Evolutionary conservation across 2,113 vertebrate genomes (phyloP), one percentile per base, ranked within the genome.

Genomic region (Clupea harengus): DNA sequence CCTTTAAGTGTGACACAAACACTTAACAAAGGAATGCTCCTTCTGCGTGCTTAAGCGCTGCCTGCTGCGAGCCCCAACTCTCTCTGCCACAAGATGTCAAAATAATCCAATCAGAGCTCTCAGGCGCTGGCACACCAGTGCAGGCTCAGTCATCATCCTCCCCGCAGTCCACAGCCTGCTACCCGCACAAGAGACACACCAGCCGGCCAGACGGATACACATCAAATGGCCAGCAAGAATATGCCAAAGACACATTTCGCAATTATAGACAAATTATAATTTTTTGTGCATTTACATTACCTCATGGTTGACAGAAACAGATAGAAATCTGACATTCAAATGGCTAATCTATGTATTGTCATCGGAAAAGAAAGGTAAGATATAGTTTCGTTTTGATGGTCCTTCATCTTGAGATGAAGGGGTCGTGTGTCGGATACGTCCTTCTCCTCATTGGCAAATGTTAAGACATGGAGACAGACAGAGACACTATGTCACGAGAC

Each of bases 1-100:
- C 93, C 93, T 91, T 91, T 92, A 93, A 92, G 93, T 94, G 91
- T 92, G 93, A 94, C 92, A 92, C 89, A 91, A 92, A 90, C 88
- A 88, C 91, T 93, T 92, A 89, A 91, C 91, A 91, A 88, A 91
- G 92, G 92, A 94, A 94, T 93, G 91, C 89, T 85, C 88, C 91
- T 89, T 88, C 25, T 45, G 88, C 83, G 88, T 89, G 83, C 86
- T 86, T 84, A 92, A 87, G 44, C 13, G n/a, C 87, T 2, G 83
- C 91, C 92, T 82, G 87, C 91, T 92, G 93, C 81, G 93, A 91
- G 81, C 86, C 89, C 89, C 91, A 82, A 78, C 84, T 92, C 88
- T 91, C 54, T 88, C 90, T 93, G 92, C 92, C 92, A 91, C 88
- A 87, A 91, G 83, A 91, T 85, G 91, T 92, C 93, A 93, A 90